phyloP scores from a whole-genome alignment of 2,888 invertebrate species.

The Chalcis sispes region DNA sequence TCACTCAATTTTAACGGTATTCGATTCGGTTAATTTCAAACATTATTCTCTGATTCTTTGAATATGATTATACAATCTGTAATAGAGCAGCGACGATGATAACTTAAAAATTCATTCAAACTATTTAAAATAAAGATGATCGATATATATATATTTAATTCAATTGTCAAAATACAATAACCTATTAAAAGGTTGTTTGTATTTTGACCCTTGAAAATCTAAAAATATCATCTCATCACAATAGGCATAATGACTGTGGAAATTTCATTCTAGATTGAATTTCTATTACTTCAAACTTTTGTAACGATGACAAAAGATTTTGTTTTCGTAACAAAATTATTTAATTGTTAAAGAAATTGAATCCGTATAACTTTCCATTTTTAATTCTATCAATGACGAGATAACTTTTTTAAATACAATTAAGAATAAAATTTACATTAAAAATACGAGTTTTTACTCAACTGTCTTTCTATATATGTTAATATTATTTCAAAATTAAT shows the following conservation, averaged over 20 bases:
- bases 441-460: too few species aligned
- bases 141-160: slow-evolving; percentile 8
- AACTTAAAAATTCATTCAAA: too few species aligned
- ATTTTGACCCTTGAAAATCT: slow-evolving; percentile 16
- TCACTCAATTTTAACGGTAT: too few species aligned
- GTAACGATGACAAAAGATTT: slow-evolving; percentile 1
- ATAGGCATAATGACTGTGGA: slow-evolving; percentile 22
- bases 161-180: slow-evolving; percentile 22
- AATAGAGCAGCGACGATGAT: too few species aligned
- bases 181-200: slow-evolving; percentile 1
- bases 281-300: slow-evolving; percentile 11
- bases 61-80: too few species aligned
- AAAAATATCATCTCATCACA: slow-evolving; percentile 18
- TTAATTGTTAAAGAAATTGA: background rate
- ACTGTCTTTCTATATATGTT: too few species aligned
- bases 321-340: slow-evolving; percentile 20
- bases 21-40: background rate
- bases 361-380: background rate
- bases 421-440: too few species aligned
- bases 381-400: slow-evolving; percentile 7
- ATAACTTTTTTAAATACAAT: slow-evolving; percentile 31
- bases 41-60: background rate
- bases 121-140: background rate
- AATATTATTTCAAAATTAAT: too few species aligned
- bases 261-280: slow-evolving; percentile 11